These are phyloP conservation scores for Hoplodrina blanda DNA, from an alignment of 2,888 invertebrate species.

Conservation along the genomic window DNA sequence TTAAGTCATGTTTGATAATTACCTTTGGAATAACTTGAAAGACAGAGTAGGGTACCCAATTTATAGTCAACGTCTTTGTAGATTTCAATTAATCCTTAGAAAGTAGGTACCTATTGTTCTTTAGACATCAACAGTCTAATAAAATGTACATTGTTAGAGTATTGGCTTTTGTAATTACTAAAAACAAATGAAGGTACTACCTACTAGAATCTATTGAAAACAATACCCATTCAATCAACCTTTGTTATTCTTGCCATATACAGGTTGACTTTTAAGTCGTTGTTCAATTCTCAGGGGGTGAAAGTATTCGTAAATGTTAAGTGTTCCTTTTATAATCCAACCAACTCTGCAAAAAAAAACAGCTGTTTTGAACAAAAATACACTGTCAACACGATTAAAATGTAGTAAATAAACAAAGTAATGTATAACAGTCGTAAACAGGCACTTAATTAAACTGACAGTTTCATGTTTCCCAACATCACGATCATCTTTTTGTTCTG, in stretches of 20 bases:
- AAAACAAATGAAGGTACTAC: neutral
- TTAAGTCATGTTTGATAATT: neutral
- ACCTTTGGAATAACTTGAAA: too few species aligned
- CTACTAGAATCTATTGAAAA: neutral
- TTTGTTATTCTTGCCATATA: slow-evolving; percentile 3
- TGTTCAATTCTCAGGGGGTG: too few species aligned
- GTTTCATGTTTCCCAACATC: too few species aligned
- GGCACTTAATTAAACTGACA: too few species aligned
- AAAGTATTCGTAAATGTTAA: too few species aligned
- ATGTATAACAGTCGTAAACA: too few species aligned
- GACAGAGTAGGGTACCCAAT: neutral
- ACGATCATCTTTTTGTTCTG: too few species aligned
- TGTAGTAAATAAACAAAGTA: too few species aligned
- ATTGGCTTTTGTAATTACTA: neutral
- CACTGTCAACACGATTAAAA: too few species aligned
- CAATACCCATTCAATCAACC: slow-evolving; percentile 7
- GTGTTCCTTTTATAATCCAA: too few species aligned
- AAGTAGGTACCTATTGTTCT: neutral
- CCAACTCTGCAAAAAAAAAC: too few species aligned
- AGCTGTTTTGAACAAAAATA: too few species aligned
- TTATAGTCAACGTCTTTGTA: neutral
- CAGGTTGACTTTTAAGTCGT: neutral
- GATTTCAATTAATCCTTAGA: neutral
- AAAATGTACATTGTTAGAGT: neutral
- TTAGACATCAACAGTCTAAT: neutral